These are phyloP conservation scores for Diarsia mendica DNA, from an alignment of 2,888 invertebrate species.

Conservation along the genomic window DNA sequence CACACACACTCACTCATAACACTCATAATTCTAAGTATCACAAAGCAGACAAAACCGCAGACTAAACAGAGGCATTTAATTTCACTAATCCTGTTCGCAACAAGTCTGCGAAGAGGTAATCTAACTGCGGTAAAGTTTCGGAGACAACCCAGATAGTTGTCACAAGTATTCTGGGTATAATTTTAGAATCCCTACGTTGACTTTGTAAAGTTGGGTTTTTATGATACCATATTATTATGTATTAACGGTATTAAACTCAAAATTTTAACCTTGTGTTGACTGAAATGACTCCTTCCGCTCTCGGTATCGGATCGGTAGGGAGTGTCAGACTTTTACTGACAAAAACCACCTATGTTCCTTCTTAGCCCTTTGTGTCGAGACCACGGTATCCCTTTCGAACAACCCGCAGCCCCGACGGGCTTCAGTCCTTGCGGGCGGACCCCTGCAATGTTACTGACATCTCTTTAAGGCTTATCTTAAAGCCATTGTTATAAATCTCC, in stretches of 20 bases:
- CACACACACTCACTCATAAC: too few relatives aligned
- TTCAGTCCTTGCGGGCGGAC: too few relatives aligned
- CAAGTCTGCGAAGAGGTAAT: conserved; percentile 5
- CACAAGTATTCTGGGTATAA: conserved; percentile 31
- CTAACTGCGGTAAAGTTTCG: conserved; percentile 32
- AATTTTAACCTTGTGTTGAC: neutral
- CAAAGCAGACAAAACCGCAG: conserved; percentile 17
- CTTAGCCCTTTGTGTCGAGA: too few relatives aligned
- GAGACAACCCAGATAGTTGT: conserved; percentile 10
- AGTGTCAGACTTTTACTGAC: too few relatives aligned
- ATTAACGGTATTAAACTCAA: neutral
- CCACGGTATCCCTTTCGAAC: too few relatives aligned
- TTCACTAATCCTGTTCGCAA: conserved; percentile 15
- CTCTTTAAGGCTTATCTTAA: too few relatives aligned
- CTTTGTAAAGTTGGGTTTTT: neutral
- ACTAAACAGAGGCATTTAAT: conserved; percentile 19
- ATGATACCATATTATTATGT: neutral
- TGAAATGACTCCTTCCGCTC: too few relatives aligned
- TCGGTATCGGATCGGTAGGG: too few relatives aligned
- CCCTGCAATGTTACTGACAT: too few relatives aligned
- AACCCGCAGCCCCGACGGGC: too few relatives aligned
- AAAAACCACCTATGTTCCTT: too few relatives aligned
- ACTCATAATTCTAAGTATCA: neutral
- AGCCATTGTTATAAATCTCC: too few relatives aligned
- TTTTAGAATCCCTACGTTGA: neutral